Base-by-base conservation (phyloP, 2,888 invertebrate species). In the Cephus pygmeus region DNA sequence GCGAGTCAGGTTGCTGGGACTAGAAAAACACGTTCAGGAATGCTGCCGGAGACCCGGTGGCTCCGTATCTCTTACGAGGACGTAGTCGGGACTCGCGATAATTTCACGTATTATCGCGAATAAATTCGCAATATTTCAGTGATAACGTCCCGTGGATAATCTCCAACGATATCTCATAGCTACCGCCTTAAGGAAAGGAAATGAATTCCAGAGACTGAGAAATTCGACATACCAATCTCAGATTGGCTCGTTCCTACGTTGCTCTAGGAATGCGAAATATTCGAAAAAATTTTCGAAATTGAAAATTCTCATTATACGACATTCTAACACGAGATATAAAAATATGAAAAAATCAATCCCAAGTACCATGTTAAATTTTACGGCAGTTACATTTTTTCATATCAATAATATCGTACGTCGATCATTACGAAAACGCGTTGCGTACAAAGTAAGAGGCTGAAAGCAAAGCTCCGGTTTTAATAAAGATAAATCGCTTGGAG, bases 401-500 rank as follows among this genome's bases (percentile, higher is more conserved):
- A 56, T 56, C 9, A 23, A 9, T 15, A 23, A 56, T 23, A 56
- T 56, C 56, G 23, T 12, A 34, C 23, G 15, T 12, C 34, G 34
- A 71, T 71, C 71, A 31, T 34, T 71, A 34, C 2, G 31, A 76
- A 79, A 84, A 84, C 79, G 82, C 79, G 81, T 80, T 36, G 77
- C 77, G 79, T 83, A 85, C 85, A 84, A 85, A 87, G 86, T 85
- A 83, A 82, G 36, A 81, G 83, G 77, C 76, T 69, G 12, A 75
- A 73, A 75, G 40, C 34, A 36, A 36, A 74, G 76, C 56, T 35
- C 73, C 69, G 33, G 69, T 73, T 84, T 84, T 83, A 85, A 87
- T 84, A 84, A 85, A 84, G 84, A 86, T 82, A 83, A 86, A 86
- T 86, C 80, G 82, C 75, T 76, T 75, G 77, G 76, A 83, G 86